Evolutionary conservation across 2,888 invertebrate genomes (phyloP).

Genomic region (Aplocera efformata): DNA sequence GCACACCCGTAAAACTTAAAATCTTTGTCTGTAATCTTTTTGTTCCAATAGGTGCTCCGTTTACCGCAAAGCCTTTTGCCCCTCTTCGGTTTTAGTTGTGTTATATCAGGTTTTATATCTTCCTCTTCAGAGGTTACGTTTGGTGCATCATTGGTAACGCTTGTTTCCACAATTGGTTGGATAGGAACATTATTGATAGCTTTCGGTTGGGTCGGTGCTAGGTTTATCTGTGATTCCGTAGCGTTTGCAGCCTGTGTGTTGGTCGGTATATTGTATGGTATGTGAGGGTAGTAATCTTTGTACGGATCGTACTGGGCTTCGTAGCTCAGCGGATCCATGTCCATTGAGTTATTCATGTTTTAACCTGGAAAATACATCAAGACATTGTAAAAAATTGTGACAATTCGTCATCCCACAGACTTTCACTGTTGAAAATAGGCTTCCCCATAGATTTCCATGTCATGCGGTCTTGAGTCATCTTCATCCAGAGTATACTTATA

Average conservation of each 20-base stretch:
- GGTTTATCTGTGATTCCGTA: neutral
- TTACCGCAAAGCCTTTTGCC: slow-evolving; percentile 32
- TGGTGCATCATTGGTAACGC: neutral
- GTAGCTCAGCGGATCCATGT: slow-evolving; percentile 55
- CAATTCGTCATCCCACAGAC: too few relatives aligned
- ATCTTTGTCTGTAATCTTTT: slow-evolving; percentile 56
- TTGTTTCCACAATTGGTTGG: too few relatives aligned
- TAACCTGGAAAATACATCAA: too few relatives aligned
- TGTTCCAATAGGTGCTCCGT: slow-evolving; percentile 55
- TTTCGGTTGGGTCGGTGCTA: neutral
- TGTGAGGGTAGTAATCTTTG: slow-evolving; percentile 31
- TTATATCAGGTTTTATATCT: slow-evolving; percentile 33
- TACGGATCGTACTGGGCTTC: slow-evolving; percentile 38
- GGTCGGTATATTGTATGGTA: slow-evolving; percentile 13
- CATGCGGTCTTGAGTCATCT: too few relatives aligned
- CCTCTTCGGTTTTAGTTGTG: slow-evolving; percentile 26
- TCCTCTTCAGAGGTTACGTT: slow-evolving; percentile 7
- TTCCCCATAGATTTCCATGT: too few relatives aligned
- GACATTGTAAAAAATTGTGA: slow-evolving; percentile 17
- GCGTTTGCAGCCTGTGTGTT: neutral
- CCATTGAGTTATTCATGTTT: slow-evolving; percentile 46
- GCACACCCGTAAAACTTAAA: slow-evolving; percentile 68
- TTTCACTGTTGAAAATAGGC: too few relatives aligned
- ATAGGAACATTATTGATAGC: neutral
- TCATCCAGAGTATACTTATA: too few relatives aligned